A percentile compares a stretch with the other conserved stretches of the same genome.
These are phyloP conservation scores for Nemurella pictetii DNA, from an alignment of 2,888 invertebrate species.

Conservation along the genomic window DNA sequence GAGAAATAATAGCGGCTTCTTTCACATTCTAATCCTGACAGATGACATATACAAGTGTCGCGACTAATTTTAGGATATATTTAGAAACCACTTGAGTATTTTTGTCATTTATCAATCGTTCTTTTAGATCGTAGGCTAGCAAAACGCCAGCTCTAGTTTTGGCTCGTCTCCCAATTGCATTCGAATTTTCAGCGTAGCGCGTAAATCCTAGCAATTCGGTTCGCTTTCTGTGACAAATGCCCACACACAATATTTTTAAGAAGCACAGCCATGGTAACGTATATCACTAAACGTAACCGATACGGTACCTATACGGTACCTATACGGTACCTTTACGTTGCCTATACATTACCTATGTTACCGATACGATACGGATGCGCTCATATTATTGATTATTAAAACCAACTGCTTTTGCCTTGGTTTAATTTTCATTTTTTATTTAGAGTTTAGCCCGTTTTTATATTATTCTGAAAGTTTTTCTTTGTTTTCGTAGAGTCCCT, in stretches of 20 bases:
- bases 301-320: background rate
- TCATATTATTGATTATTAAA: too few relatives aligned
- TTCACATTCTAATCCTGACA: slow-evolving; percentile 19
- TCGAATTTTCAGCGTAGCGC: background rate
- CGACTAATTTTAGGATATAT: slow-evolving; percentile 30
- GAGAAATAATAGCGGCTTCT: slow-evolving; percentile 14
- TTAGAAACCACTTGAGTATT: slow-evolving; percentile 30
- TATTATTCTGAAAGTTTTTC: background rate
- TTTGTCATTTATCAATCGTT: slow-evolving; percentile 32
- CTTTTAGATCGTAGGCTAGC: slow-evolving; percentile 20
- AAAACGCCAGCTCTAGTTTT: background rate
- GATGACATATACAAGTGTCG: slow-evolving; percentile 29
- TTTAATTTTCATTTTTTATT: background rate
- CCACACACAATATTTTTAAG: background rate
- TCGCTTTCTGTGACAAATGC: background rate
- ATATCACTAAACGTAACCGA: too few relatives aligned
- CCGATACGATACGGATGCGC: too few relatives aligned
- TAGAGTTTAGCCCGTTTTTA: too few relatives aligned
- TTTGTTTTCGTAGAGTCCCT: background rate
- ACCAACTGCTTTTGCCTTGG: too few relatives aligned
- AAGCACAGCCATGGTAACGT: too few relatives aligned
- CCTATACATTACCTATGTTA: too few relatives aligned
- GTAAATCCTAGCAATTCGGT: background rate
- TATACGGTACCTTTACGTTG: too few relatives aligned
- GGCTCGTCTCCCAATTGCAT: background rate